Conservation (phyloP, 2,797 vertebrate species). For the Acrocephalus scirpaceus region DNA sequence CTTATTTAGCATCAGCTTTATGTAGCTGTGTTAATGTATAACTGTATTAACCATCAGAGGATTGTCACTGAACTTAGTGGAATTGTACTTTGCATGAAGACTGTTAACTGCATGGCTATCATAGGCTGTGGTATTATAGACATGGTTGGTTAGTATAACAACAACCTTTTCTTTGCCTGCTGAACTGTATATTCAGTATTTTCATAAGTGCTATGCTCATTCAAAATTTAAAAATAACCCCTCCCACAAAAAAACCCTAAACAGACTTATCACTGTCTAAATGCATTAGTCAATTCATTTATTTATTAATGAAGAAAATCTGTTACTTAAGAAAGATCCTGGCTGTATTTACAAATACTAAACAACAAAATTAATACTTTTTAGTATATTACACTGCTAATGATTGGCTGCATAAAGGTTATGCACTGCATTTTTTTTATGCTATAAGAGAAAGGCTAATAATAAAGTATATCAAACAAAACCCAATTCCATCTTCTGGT, state of each 20-base stretch:
- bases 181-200: not conserved
- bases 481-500: not conserved
- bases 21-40: not conserved
- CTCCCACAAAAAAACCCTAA: not conserved
- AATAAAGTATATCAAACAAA: not conserved
- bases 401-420: not conserved
- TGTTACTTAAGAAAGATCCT: not conserved
- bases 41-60: not conserved
- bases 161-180: not conserved
- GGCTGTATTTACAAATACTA: not conserved
- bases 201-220: not conserved
- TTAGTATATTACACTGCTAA: not conserved
- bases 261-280: not conserved
- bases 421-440: not conserved
- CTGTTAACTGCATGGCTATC: not conserved
- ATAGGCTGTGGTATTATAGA: not conserved
- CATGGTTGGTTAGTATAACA: not conserved
- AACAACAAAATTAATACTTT: not conserved
- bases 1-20: constrained; percentile 6
- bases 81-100: not conserved
- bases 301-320: not conserved
- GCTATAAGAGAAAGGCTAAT: not conserved
- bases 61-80: not conserved
- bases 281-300: not conserved
- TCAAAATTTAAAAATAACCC: not conserved